Percentiles rank a stretch among this genome's conserved stretches.
Conservation (phyloP, 2,113 vertebrate species). For the Phalacrocorax aristotelis region DNA sequence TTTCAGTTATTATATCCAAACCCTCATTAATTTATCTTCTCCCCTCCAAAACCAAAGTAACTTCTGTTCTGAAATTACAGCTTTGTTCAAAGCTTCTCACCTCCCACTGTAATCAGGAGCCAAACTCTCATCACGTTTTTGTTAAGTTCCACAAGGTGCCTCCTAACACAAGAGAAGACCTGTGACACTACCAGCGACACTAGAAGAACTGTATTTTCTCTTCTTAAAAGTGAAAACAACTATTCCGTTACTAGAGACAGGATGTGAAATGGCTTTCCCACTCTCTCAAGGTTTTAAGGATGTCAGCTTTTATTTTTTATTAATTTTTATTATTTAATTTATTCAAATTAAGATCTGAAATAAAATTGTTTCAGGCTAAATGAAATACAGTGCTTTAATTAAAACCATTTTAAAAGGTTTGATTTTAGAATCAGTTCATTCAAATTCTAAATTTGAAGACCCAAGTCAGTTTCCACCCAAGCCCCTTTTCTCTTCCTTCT, state of each 20-base stretch:
- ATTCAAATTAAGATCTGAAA: neutral
- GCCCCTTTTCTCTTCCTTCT: neutral
- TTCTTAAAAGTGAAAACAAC: neutral
- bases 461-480: neutral
- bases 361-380: neutral
- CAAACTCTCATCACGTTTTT: neutral
- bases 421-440: neutral
- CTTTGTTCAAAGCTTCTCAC: neutral
- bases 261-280: neutral
- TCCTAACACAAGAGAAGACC: neutral
- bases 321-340: too few species aligned
- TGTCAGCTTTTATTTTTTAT: neutral
- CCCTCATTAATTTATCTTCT: conserved; percentile 17
- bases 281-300: neutral
- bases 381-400: neutral
- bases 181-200: neutral
- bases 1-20: neutral
- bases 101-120: neutral
- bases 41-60: neutral
- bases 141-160: neutral
- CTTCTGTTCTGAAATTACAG: neutral
- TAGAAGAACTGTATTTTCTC: neutral
- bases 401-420: neutral
- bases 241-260: neutral
- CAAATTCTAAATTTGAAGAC: neutral